Base-by-base conservation (phyloP, 2,113 vertebrate species). In the Charina bottae region DNA sequence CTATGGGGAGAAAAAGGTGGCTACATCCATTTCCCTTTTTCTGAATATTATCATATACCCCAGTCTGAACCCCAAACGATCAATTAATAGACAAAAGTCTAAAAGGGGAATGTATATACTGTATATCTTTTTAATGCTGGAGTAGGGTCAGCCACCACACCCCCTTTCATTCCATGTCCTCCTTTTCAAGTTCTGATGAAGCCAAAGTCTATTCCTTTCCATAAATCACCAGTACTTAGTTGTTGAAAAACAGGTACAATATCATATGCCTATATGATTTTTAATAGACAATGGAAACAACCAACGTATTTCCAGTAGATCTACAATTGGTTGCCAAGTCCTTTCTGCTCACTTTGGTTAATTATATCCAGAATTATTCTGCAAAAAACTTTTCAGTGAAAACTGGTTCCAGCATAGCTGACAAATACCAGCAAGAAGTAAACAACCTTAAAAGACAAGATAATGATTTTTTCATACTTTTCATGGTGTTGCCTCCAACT, bases 381-480 rank as follows among this genome's bases (percentile, higher is more conserved):
- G 62, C 46, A 68, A 21, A 89, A 89, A 83, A 24, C 21, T 58
- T 42, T 90, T 83, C 26, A 46, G 37, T 90, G 64, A 90, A 83
- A 58, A 58, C 2, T 28, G 56, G 4, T 8, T 83, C 55, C 11
- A 33, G 11, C 12, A 33, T 42, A 54, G 46, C 58, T 54, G 17
- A 42, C 58, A 90, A 85, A 64, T 49, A 49, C 6, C 26, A 60
- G 4, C 46, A 42, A 17, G 11, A 42, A 46, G 33, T 21, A 91
- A 93, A 24, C 7, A 33, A 68, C 90, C 60, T 89, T 92, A 59
- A 93, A 93, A 88, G 21, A 0, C 0, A 95, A 42, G 37, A 87
- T 7, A 6, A 90, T 90, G 33, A 89, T 68, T 21, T 9, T 9
- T 89, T 89, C 42, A 8, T 2, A 6, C 10, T 17, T 64, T 64